phyloP scores from a whole-genome alignment of 2,888 invertebrate species.

The Volucella bombylans region DNA sequence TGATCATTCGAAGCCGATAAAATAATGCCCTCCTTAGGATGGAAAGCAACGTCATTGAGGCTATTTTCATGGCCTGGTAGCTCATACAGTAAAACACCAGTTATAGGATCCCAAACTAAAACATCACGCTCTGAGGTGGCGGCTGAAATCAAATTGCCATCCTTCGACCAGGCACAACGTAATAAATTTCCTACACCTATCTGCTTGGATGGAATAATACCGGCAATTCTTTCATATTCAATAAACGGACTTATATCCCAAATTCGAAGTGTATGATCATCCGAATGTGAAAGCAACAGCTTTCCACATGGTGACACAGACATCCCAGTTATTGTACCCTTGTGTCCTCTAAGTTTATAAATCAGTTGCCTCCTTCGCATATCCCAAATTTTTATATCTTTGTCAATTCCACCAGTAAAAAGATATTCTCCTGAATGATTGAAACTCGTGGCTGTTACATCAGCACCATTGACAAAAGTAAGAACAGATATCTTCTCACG shows the following conservation, averaged over 20 bases:
- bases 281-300: slow-evolving; percentile 96
- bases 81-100: slow-evolving; percentile 95
- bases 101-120: slow-evolving; percentile 75
- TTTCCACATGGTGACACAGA: slow-evolving; percentile 86
- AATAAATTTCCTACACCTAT: slow-evolving; percentile 98
- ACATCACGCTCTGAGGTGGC: no score
- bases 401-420: slow-evolving; percentile 97
- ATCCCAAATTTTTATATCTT: slow-evolving; percentile 99
- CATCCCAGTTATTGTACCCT: slow-evolving; percentile 96
- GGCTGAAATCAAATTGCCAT: slow-evolving; percentile 85
- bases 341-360: slow-evolving; percentile 94
- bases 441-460: slow-evolving; percentile 93
- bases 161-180: slow-evolving; percentile 95
- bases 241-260: slow-evolving; percentile 99
- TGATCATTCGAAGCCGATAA: slow-evolving; percentile 97
- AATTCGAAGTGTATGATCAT: slow-evolving; percentile 96
- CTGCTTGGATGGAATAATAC: slow-evolving; percentile 94
- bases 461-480: slow-evolving; percentile 88
- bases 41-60: slow-evolving; percentile 97
- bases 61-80: slow-evolving; percentile 98
- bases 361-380: slow-evolving; percentile 90
- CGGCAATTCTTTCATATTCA: slow-evolving; percentile 94
- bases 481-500: slow-evolving; percentile 90
- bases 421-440: slow-evolving; percentile 97
- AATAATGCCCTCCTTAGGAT: slow-evolving; percentile 95